These are phyloP conservation scores for Tretioscincus oriximinensis DNA, from an alignment of 2,113 vertebrate species.

Conservation along the genomic window DNA sequence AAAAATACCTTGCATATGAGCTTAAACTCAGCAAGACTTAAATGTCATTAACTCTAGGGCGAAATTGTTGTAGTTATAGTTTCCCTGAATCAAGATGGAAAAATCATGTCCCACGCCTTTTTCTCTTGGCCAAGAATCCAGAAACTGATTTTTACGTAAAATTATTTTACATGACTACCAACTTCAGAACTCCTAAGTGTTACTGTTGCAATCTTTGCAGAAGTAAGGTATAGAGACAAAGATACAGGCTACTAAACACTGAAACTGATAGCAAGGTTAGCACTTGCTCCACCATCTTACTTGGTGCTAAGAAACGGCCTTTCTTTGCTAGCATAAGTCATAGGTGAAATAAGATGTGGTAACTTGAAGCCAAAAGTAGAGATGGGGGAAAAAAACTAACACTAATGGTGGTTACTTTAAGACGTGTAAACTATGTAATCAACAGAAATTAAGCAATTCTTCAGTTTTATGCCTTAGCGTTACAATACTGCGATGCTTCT, in stretches of 20 bases:
- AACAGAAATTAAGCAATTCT: not conserved
- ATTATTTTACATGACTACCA: not conserved
- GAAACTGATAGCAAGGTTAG: no score
- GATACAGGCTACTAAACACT: no score
- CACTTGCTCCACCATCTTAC: no score
- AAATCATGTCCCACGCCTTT: not conserved
- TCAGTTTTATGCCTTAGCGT: not conserved
- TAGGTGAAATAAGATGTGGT: no score
- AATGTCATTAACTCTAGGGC: not conserved
- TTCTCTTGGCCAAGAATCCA: not conserved
- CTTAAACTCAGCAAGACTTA: not conserved
- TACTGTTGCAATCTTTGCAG: not conserved
- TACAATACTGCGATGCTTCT: constrained; percentile 24
- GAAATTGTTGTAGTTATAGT: not conserved
- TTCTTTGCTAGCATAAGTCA: no score
- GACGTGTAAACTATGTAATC: not conserved
- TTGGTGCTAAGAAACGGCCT: no score
- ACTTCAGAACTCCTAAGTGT: not conserved
- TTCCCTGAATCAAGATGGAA: not conserved
- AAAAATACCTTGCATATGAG: not conserved
- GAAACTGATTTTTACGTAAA: not conserved
- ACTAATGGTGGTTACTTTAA: constrained; percentile 7
- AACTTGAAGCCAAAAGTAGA: not conserved
- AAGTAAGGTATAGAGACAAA: no score
- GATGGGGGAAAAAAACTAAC: not conserved